These are phyloP conservation scores for Drosophila baimaii DNA, from an alignment of 1,140 invertebrate species.

Conservation along the genomic window DNA sequence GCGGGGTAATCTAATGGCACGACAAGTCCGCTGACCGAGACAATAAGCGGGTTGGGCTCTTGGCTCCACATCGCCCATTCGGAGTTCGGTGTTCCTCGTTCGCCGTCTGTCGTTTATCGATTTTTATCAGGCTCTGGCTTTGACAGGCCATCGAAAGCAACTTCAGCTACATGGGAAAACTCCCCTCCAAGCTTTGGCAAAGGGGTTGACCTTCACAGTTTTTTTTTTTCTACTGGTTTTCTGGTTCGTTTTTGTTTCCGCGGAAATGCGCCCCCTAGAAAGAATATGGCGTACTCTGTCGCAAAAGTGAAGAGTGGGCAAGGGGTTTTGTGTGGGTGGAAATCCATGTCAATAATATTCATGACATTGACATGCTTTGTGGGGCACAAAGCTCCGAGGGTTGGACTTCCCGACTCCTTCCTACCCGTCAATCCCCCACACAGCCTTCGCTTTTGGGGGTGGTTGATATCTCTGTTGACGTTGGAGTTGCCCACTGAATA, in stretches of 20 bases:
- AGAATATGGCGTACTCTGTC: conserved; percentile 54
- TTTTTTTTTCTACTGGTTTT: conserved; percentile 20
- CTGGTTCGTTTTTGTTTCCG: conserved; percentile 17
- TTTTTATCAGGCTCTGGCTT: conserved; percentile 72
- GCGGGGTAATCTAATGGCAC: conserved; percentile 9
- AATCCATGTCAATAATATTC: conserved; percentile 81
- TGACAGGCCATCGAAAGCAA: conserved; percentile 58
- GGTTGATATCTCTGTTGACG: conserved; percentile 19
- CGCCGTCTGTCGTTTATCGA: conserved; percentile 65
- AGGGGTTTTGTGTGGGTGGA: conserved; percentile 32
- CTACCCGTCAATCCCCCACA: background rate
- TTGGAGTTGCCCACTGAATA: conserved; percentile 57
- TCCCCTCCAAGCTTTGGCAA: conserved; percentile 34
- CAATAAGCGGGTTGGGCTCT: conserved; percentile 50
- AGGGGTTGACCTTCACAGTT: conserved; percentile 74
- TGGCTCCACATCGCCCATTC: conserved; percentile 20
- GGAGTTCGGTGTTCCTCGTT: conserved; percentile 15
- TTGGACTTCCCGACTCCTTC: conserved; percentile 3
- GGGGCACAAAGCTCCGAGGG: conserved; percentile 49
- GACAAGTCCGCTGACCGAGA: conserved; percentile 23
- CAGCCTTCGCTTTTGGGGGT: conserved; percentile 37
- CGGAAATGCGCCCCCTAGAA: conserved; percentile 50
- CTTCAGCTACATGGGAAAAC: conserved; percentile 38
- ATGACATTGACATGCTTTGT: conserved; percentile 81
- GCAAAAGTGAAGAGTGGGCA: background rate